A percentile compares a stretch with the other conserved stretches of the same genome.
Conservation (phyloP, 1,140 invertebrate species). For the Anthonomus grandis region DNA sequence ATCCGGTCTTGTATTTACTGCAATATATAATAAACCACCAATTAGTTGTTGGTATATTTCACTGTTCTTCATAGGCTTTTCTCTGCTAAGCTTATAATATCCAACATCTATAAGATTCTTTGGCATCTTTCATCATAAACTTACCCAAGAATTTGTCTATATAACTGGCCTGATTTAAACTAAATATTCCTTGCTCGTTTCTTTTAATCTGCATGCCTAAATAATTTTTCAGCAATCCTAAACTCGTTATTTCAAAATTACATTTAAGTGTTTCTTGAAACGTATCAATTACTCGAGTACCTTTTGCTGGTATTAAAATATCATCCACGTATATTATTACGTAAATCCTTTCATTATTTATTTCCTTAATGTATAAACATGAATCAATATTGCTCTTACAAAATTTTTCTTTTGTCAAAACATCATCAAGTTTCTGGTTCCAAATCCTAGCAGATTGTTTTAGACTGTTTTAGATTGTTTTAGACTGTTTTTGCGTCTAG, state of each 20-base stretch:
- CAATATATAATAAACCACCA: slow-evolving; percentile 4
- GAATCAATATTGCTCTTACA: not conserved
- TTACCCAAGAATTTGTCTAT: slow-evolving; percentile 6
- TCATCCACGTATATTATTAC: slow-evolving; percentile 11
- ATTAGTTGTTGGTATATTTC: slow-evolving; percentile 2
- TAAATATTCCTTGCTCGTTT: not conserved
- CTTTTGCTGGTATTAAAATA: slow-evolving; percentile 10
- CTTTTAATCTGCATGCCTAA: not conserved
- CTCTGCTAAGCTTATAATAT: not conserved
- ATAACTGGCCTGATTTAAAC: slow-evolving; percentile 1
- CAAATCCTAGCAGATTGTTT: slow-evolving; percentile 41
- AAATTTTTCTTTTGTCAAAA: not conserved
- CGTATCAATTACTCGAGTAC: not conserved
- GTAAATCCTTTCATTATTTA: not conserved
- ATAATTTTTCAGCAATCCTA: slow-evolving; percentile 6
- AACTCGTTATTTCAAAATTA: slow-evolving; percentile 3
- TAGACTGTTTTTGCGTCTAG: slow-evolving; percentile 34
- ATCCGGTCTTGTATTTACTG: too few relatives aligned
- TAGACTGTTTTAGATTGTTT: too few relatives aligned
- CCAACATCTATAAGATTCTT: not conserved
- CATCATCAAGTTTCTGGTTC: slow-evolving; percentile 29
- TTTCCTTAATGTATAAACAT: slow-evolving; percentile 4
- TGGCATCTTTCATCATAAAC: slow-evolving; percentile 7
- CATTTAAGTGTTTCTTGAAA: not conserved
- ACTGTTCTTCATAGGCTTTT: not conserved